Evolutionary conservation across 1,140 invertebrate species (phyloP).

Genomic region (Procambarus clarkii): DNA sequence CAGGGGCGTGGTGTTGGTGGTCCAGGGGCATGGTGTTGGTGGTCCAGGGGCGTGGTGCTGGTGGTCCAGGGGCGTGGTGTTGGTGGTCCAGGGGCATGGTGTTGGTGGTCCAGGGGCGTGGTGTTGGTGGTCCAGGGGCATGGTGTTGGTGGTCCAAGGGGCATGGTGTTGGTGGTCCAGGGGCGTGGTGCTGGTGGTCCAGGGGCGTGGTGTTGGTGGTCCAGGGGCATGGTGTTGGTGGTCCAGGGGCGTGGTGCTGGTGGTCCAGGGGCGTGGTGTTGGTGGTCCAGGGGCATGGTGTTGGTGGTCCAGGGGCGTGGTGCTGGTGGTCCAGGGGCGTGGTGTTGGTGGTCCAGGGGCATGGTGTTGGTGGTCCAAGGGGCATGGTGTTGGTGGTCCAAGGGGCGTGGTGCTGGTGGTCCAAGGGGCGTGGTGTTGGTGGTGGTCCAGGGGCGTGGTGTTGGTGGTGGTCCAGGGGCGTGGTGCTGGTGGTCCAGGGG

Average conservation of each 20-base stretch:
- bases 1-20: neutral
- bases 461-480: too few species aligned
- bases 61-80: neutral
- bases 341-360: neutral
- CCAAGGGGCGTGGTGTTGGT: too few species aligned
- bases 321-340: neutral
- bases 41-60: neutral
- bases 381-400: too few species aligned
- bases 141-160: neutral
- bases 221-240: too few species aligned
- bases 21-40: neutral
- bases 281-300: neutral
- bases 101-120: neutral
- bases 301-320: neutral
- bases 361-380: too few species aligned
- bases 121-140: neutral
- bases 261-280: neutral
- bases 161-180: too few species aligned
- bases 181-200: too few species aligned
- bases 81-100: too few species aligned
- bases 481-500: neutral
- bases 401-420: too few species aligned
- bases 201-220: too few species aligned
- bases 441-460: neutral
- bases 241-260: too few species aligned